phyloP scores from a whole-genome alignment of 2,797 vertebrate species.

The Malacoraja senta region DNA sequence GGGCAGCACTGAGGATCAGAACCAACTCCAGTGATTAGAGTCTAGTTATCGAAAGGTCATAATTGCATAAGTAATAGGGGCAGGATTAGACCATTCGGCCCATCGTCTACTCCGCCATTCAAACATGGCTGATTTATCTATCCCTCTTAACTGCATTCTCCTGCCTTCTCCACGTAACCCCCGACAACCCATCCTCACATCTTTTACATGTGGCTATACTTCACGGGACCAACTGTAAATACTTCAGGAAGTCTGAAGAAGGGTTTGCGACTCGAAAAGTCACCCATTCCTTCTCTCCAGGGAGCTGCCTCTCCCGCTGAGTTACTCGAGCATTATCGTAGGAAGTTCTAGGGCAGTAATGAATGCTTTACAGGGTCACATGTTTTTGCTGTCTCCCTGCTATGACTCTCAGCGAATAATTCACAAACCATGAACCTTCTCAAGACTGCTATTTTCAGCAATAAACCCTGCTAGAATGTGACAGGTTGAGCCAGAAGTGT shows the following conservation, averaged over 20 bases:
- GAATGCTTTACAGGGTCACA: neutral
- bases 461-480: neutral
- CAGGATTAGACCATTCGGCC: no score
- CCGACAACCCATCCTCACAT: neutral
- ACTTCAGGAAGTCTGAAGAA: neutral
- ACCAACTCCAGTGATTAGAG: neutral
- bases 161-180: no score
- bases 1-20: neutral
- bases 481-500: neutral
- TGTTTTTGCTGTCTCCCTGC: neutral
- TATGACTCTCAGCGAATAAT: neutral
- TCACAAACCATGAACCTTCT: neutral
- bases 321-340: no score
- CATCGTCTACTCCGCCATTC: no score
- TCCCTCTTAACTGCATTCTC: no score
- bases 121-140: no score
- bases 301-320: no score
- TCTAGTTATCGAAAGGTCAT: no score
- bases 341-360: neutral
- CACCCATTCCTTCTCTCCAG: no score
- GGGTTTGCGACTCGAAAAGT: no score
- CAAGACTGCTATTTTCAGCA: neutral
- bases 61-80: no score
- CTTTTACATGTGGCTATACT: neutral
- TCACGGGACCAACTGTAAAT: neutral